Evolutionary conservation across 2,797 vertebrate species (phyloP).

Genomic region (Adelosebastes latens): DNA sequence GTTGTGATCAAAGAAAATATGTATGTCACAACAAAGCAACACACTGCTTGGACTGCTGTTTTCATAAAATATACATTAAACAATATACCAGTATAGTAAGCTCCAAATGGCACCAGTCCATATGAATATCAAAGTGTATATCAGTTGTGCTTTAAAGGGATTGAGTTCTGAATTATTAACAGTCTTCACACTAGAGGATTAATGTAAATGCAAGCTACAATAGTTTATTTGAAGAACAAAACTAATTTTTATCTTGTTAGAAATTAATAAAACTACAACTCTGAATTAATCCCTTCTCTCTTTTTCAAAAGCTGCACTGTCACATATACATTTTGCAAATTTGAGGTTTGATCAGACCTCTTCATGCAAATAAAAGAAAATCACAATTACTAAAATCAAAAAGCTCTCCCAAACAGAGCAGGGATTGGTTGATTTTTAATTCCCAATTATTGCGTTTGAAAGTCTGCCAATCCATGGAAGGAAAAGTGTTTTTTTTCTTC

Average conservation of each 20-base stretch:
- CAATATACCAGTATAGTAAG: neutral
- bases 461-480: conserved; percentile 17
- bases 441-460: conserved; percentile 23
- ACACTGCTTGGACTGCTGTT: neutral
- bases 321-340: neutral
- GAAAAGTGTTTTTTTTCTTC: neutral
- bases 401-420: neutral
- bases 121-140: conserved; percentile 23
- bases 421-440: conserved; percentile 18
- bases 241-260: neutral
- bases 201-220: neutral
- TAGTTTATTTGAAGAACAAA: conserved; percentile 14
- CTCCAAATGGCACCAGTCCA: conserved; percentile 6
- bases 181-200: neutral
- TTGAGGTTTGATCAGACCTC: neutral
- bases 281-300: neutral
- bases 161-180: conserved; percentile 25
- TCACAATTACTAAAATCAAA: neutral
- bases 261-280: conserved; percentile 10
- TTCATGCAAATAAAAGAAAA: neutral
- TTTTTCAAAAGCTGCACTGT: neutral
- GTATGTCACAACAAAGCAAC: neutral
- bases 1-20: neutral
- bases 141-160: neutral
- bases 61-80: conserved; percentile 25